Percentiles rank a stretch among this genome's conserved stretches.
Conservation (phyloP, 1,140 invertebrate genomes). For the Aradophagus sp. region DNA sequence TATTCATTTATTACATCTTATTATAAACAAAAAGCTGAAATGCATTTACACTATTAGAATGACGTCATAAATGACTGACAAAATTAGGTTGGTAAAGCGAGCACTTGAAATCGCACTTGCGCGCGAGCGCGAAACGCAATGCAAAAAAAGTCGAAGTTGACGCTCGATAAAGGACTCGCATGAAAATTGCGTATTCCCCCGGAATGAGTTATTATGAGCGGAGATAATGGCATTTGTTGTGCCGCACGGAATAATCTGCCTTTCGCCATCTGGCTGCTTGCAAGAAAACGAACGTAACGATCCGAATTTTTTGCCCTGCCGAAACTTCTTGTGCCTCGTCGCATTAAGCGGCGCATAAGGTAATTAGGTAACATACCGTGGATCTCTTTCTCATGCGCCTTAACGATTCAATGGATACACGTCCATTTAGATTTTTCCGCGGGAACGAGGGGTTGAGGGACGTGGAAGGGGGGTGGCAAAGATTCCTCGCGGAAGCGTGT, state of each 20-base stretch:
- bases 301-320: constrained; percentile 49
- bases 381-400: constrained; percentile 55
- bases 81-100: no score
- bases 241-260: constrained; percentile 30
- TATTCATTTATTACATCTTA: no score
- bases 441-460: no score
- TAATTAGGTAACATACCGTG: constrained; percentile 35
- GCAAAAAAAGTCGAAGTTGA: no score
- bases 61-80: no score
- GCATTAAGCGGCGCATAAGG: constrained; percentile 30
- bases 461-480: no score
- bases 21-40: no score
- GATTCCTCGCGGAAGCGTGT: constrained; percentile 42
- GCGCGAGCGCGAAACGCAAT: no score
- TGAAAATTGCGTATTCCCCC: constrained; percentile 44
- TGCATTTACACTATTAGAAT: no score
- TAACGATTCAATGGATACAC: constrained; percentile 51
- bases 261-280: constrained; percentile 45
- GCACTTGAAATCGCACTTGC: no score
- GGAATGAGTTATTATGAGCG: constrained; percentile 40
- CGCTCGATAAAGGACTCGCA: constrained; percentile 30
- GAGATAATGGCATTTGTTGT: constrained; percentile 52
- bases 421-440: constrained; percentile 53
- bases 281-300: constrained; percentile 55
- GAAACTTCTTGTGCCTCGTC: constrained; percentile 56